phyloP scores from a whole-genome alignment of 2,888 invertebrate genomes.

The Asteroscopus sphinx region DNA sequence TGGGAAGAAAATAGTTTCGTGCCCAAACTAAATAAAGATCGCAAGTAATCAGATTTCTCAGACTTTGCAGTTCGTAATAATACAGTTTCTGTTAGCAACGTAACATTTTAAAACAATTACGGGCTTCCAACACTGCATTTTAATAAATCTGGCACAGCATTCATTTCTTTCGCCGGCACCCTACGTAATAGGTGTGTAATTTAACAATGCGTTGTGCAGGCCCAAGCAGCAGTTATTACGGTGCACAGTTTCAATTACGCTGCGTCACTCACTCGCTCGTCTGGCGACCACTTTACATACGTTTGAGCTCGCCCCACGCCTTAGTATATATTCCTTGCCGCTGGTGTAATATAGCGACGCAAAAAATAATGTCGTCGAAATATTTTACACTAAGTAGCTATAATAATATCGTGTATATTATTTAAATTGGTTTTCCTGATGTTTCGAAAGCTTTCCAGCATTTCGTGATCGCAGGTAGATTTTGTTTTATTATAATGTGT shows the following conservation, averaged over 20 bases:
- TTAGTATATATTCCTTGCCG: too few relatives aligned
- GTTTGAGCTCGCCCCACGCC: slow-evolving; percentile 36
- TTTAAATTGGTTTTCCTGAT: too few relatives aligned
- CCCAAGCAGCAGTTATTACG: slow-evolving; percentile 47
- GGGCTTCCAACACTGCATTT: slow-evolving; percentile 37
- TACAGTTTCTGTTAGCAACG: slow-evolving; percentile 36
- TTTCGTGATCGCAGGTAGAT: too few relatives aligned
- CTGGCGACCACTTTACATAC: slow-evolving; percentile 49
- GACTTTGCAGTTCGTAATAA: slow-evolving; percentile 31
- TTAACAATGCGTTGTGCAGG: slow-evolving; percentile 51
- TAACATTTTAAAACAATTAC: slow-evolving; percentile 51
- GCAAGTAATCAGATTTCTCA: slow-evolving; percentile 27
- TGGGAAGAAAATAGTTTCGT: slow-evolving; percentile 17
- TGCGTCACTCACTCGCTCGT: slow-evolving; percentile 42
- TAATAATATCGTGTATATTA: too few relatives aligned
- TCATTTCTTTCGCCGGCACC: slow-evolving; percentile 32
- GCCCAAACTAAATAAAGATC: slow-evolving; percentile 23
- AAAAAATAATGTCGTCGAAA: slow-evolving; percentile 20
- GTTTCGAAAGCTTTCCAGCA: too few relatives aligned
- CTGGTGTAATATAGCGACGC: not conserved
- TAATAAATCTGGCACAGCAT: slow-evolving; percentile 44
- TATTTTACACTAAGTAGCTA: slow-evolving; percentile 3
- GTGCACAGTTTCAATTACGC: slow-evolving; percentile 56
- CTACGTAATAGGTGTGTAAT: slow-evolving; percentile 58
- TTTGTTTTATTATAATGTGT: too few relatives aligned